phyloP scores from a whole-genome alignment of 2,113 vertebrate species.

The Callorhinus ursinus region DNA sequence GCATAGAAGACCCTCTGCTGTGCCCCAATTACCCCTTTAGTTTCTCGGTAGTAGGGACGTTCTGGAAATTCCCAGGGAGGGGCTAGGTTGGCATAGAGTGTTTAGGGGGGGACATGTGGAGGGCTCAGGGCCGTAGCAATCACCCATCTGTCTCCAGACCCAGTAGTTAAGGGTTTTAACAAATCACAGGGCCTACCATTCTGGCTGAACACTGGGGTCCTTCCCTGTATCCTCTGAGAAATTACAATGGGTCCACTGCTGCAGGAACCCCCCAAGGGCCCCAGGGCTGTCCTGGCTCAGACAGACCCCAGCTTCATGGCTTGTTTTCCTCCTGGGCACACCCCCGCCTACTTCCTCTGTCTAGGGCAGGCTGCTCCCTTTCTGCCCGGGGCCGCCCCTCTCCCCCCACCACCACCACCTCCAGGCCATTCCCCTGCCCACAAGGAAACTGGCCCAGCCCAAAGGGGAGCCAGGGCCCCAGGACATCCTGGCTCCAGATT shows the following conservation, averaged over 20 bases:
- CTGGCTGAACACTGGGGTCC: background rate
- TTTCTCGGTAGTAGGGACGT: background rate
- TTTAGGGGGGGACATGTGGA: background rate
- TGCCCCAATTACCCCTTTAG: background rate
- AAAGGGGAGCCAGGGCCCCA: constrained; percentile 48
- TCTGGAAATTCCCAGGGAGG: background rate
- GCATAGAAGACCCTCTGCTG: background rate
- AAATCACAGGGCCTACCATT: background rate
- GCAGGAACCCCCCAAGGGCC: background rate
- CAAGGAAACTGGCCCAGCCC: constrained; percentile 52
- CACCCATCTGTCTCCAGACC: background rate
- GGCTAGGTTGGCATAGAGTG: background rate
- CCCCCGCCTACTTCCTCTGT: background rate
- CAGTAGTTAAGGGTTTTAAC: background rate
- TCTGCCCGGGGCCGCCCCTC: background rate
- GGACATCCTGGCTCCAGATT: constrained; percentile 78
- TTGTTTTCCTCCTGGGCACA: background rate
- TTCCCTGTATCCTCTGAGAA: background rate
- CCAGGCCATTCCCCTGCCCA: background rate
- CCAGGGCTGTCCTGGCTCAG: background rate
- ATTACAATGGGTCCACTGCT: background rate
- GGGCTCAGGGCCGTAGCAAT: background rate
- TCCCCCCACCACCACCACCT: background rate
- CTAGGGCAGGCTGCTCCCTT: background rate
- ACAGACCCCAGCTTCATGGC: background rate